Evolutionary conservation across 37 sponge, comb jelly and placozoan genomes (phyloP).

Genomic region (Petrosia ficiformis): DNA sequence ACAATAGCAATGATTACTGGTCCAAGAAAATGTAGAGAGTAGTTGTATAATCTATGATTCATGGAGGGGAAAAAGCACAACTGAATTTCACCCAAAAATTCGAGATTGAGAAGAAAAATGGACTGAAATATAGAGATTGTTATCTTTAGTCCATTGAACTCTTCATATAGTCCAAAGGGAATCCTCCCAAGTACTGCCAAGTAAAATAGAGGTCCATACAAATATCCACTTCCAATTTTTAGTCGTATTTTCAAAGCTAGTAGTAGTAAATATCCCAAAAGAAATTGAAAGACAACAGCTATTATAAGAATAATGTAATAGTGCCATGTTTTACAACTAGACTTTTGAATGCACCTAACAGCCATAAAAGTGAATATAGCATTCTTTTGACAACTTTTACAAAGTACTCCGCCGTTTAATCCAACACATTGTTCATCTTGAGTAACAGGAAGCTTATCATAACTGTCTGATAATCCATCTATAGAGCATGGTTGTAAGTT

Average conservation of each 20-base stretch:
- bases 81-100: constrained; percentile 2
- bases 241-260: not conserved
- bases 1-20: constrained; percentile 9
- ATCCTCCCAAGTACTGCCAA: not conserved
- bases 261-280: not conserved
- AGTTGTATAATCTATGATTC: not conserved
- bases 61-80: not conserved
- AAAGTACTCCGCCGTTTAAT: not conserved
- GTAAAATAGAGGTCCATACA: not conserved
- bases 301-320: not conserved
- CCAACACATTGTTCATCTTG: not conserved
- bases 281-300: not conserved
- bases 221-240: not conserved
- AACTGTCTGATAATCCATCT: no score
- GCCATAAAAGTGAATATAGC: not conserved
- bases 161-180: not conserved
- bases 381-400: not conserved
- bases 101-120: not conserved
- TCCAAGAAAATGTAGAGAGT: not conserved
- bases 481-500: no score
- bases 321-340: not conserved
- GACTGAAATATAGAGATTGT: not conserved
- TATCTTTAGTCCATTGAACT: not conserved
- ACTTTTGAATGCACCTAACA: not conserved
- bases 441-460: no score